Base-by-base conservation (phyloP, 2,113 vertebrate species). In the Lagopus muta region DNA sequence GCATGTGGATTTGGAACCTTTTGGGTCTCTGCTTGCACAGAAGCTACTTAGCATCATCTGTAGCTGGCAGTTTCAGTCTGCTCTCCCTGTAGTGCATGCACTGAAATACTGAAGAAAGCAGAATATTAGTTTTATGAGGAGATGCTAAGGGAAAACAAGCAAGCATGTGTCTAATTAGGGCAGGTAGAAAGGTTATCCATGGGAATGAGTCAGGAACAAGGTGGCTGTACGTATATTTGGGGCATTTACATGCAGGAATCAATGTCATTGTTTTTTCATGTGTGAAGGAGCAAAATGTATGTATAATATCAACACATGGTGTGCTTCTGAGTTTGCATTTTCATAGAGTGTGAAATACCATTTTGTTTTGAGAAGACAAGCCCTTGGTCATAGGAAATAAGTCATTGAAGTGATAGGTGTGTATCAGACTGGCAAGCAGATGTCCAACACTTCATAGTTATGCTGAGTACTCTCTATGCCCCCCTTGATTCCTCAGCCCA, bases 121-220 rank as follows among this genome's bases (percentile, higher is more conserved):
- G 54, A 30, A 11, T 84, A 84, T 86, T 90, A 52, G 77, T 61
- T 82, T 7, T 58, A 54, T 1, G 10, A 47, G 54, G 28, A 82
- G 70, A 79, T 52, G 67, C 13, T 1, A 5, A 84, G 70, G 65
- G 84, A 78, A 90, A 94, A 78, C 61, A 78, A 65, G 88, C 32
- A 45, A 75, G 50, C 40, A 47, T 47, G 45, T 71, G 55, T 74
- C 74, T 92, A 74, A 91, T 69, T 91, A 70, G 79, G 64, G 38
- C 25, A 3, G 66, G 21, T 13, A 52, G 54, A 52, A 43, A 58
- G 77, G 38, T 81, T 55, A 71, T 9, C 40, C 25, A 7, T 90
- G 60, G 62, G 83, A 86, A 32, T 86, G 79, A 94, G 40, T 88
- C 77, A 90, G 71, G 85, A 90, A 67, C 52, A 93, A 96, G 92